A percentile compares a stretch with the other conserved stretches of the same genome.
Evolutionary conservation across 1,140 invertebrate species (phyloP).

Genomic region (Drosophila virilis): DNA sequence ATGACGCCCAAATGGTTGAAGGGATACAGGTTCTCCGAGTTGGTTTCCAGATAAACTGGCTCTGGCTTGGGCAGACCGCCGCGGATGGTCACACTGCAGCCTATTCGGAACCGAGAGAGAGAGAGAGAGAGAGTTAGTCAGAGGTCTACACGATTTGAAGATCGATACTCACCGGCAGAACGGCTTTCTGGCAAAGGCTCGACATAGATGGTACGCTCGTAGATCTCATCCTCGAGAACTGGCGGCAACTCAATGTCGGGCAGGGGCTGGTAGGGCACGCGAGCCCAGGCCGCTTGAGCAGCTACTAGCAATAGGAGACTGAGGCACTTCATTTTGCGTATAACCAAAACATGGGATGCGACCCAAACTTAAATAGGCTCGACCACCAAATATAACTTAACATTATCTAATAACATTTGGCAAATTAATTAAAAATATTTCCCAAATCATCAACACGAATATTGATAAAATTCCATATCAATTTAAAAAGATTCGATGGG

Average conservation of each 20-base stretch:
- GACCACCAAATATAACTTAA: slow-evolving; percentile 15
- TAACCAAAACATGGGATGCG: slow-evolving; percentile 16
- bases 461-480: slow-evolving; percentile 15
- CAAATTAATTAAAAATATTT: slow-evolving; percentile 64
- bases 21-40: slow-evolving; percentile 71
- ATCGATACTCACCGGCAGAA: slow-evolving; percentile 43
- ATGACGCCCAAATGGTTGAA: slow-evolving; percentile 65
- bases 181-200: slow-evolving; percentile 45
- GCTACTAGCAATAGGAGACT: slow-evolving; percentile 49
- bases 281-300: slow-evolving; percentile 58
- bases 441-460: slow-evolving; percentile 16
- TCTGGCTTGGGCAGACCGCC: slow-evolving; percentile 70
- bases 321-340: slow-evolving; percentile 65
- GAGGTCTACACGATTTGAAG: not conserved
- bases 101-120: slow-evolving; percentile 12
- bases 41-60: slow-evolving; percentile 71
- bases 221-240: slow-evolving; percentile 35
- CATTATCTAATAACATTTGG: slow-evolving; percentile 26
- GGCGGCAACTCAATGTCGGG: slow-evolving; percentile 60
- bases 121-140: not conserved
- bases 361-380: slow-evolving; percentile 62
- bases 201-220: slow-evolving; percentile 37
- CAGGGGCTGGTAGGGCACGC: slow-evolving; percentile 47
- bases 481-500: slow-evolving; percentile 10
- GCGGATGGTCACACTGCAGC: slow-evolving; percentile 69